Conservation (phyloP, 1,140 invertebrate genomes). For the Druon quercuslanigerum region DNA sequence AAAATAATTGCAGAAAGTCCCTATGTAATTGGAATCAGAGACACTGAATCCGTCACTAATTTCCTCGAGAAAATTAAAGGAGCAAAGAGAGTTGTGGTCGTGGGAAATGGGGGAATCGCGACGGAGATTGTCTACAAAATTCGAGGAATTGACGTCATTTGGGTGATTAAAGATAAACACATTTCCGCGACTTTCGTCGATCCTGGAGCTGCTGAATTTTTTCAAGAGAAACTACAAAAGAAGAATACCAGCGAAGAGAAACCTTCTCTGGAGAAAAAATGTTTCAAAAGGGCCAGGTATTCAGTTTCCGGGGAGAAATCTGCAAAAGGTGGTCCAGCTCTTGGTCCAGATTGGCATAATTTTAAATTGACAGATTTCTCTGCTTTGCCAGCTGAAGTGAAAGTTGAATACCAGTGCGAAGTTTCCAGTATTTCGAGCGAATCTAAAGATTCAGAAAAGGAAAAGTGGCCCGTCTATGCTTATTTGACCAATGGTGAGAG, state of each 20-base stretch:
- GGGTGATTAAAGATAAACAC: slow-evolving; percentile 95
- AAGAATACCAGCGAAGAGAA: slow-evolving; percentile 39
- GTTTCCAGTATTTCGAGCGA: slow-evolving; percentile 76
- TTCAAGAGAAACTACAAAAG: slow-evolving; percentile 78
- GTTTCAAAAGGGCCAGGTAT: slow-evolving; percentile 83
- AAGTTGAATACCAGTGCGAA: slow-evolving; percentile 84
- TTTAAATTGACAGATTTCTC: slow-evolving; percentile 68
- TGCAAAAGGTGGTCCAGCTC: slow-evolving; percentile 83
- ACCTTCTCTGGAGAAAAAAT: slow-evolving; percentile 52
- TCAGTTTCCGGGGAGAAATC: slow-evolving; percentile 75
- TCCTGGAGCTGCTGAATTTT: slow-evolving; percentile 96
- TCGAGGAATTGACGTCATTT: slow-evolving; percentile 88
- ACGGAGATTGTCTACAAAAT: slow-evolving; percentile 96
- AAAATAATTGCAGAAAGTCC: slow-evolving; percentile 83
- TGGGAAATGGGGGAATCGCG: slow-evolving; percentile 98
- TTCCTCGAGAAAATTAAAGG: slow-evolving; percentile 83
- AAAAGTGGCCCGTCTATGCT: slow-evolving; percentile 83
- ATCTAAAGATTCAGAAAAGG: slow-evolving; percentile 51
- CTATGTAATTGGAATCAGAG: slow-evolving; percentile 90
- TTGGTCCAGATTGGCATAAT: slow-evolving; percentile 97
- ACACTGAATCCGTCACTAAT: slow-evolving; percentile 94
- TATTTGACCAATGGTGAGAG: slow-evolving; percentile 85
- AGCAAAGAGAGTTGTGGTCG: slow-evolving; percentile 85
- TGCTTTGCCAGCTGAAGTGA: slow-evolving; percentile 54
- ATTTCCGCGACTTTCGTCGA: slow-evolving; percentile 96